phyloP scores from a whole-genome alignment of 2,888 invertebrate genomes.

The Sinodicranocentrus sp. region DNA sequence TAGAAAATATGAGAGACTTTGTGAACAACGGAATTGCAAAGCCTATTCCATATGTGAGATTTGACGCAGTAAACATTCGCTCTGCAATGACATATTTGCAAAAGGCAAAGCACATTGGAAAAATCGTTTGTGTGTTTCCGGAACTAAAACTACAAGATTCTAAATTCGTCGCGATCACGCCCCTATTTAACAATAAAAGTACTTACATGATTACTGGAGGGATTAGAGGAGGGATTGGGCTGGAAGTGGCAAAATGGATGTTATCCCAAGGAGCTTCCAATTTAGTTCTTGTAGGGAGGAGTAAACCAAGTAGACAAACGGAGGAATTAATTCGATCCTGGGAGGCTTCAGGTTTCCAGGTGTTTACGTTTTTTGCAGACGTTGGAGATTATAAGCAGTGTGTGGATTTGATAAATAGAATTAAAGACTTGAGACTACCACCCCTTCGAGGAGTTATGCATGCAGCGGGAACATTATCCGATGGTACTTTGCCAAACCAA shows the following conservation, averaged over 20 bases:
- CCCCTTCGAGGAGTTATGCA: slow-evolving; percentile 50
- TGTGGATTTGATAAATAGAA: not conserved
- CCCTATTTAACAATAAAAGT: slow-evolving; percentile 38
- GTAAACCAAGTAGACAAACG: slow-evolving; percentile 17
- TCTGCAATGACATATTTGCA: slow-evolving; percentile 63
- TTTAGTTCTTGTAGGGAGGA: slow-evolving; percentile 59
- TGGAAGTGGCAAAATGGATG: slow-evolving; percentile 71
- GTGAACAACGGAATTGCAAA: slow-evolving; percentile 18
- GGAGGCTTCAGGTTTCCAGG: slow-evolving; percentile 18
- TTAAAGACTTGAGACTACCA: not conserved
- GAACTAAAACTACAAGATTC: slow-evolving; percentile 1
- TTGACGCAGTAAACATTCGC: slow-evolving; percentile 50
- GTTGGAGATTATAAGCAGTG: slow-evolving; percentile 41
- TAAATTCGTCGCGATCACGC: not conserved
- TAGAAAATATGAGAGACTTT: not conserved
- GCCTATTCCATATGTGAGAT: slow-evolving; percentile 52
- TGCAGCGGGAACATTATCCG: slow-evolving; percentile 47
- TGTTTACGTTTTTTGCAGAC: slow-evolving; percentile 38
- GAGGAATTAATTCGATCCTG: slow-evolving; percentile 12
- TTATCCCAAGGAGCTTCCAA: slow-evolving; percentile 50
- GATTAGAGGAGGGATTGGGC: slow-evolving; percentile 54
- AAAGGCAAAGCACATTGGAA: slow-evolving; percentile 70
- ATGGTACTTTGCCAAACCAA: slow-evolving; percentile 56
- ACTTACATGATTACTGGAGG: slow-evolving; percentile 56
- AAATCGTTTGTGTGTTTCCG: slow-evolving; percentile 62